Evolutionary conservation across 2,888 invertebrate genomes (phyloP).

Genomic region (Tenthredo mesomela): DNA sequence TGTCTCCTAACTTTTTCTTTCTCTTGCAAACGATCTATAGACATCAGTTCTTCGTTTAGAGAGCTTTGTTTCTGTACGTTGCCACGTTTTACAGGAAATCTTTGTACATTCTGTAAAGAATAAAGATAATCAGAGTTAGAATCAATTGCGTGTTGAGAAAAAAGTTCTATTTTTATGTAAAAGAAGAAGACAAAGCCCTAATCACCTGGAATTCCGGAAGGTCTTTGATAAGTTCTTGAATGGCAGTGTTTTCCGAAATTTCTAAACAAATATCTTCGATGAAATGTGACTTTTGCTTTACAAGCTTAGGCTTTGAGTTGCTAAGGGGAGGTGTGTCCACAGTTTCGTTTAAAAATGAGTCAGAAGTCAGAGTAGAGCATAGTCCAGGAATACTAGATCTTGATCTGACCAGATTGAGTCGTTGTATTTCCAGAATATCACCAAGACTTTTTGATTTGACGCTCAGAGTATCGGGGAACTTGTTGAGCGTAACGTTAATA

Average conservation of each 20-base stretch:
- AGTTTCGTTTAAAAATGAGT: slow-evolving; percentile 65
- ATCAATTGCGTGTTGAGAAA: not conserved
- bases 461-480: slow-evolving; percentile 77
- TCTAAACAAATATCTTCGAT: slow-evolving; percentile 80
- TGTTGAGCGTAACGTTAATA: slow-evolving; percentile 75
- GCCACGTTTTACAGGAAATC: slow-evolving; percentile 74
- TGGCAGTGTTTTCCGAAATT: slow-evolving; percentile 79
- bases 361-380: slow-evolving; percentile 69
- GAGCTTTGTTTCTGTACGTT: slow-evolving; percentile 91
- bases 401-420: slow-evolving; percentile 86
- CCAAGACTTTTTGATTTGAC: slow-evolving; percentile 92
- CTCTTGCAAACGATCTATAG: slow-evolving; percentile 90
- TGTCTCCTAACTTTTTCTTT: slow-evolving; percentile 90
- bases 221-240: slow-evolving; percentile 83
- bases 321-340: slow-evolving; percentile 56
- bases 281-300: slow-evolving; percentile 92
- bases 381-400: slow-evolving; percentile 88
- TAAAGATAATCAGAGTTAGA: not conserved
- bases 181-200: not conserved
- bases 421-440: slow-evolving; percentile 89
- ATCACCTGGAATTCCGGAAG: slow-evolving; percentile 82
- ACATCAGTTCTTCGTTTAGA: slow-evolving; percentile 93
- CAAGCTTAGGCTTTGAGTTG: slow-evolving; percentile 84
- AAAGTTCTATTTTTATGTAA: not conserved
- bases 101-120: slow-evolving; percentile 41